Base-by-base conservation (phyloP, 2,797 vertebrate genomes). In the Smutsia gigantea region DNA sequence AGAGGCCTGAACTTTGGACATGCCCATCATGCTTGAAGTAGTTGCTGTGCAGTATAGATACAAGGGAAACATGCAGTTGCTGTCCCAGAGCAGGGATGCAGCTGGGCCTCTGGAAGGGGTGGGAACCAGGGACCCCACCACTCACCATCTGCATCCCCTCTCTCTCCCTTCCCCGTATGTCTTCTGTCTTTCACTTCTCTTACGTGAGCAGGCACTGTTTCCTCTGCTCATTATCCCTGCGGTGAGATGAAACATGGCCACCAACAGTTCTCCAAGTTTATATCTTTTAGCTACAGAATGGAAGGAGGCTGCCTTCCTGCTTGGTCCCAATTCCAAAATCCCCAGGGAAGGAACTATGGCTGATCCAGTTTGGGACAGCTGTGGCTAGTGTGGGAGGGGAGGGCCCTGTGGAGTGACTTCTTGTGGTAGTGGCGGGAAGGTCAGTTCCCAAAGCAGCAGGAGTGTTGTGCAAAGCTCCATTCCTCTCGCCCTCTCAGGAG, bases 221-320 rank as follows among this genome's bases (percentile, higher is more conserved):
- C 93, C 78, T 91, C 51, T 91, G 53, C 34, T 72, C 1, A 0
- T 49, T 37, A 27, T 61, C 59, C 4, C 55, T 79, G 51, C 68
- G 86, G 42, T 74, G 25, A 78, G 66, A 37, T 69, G 78, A 75
- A 84, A 34, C 53, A 37, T 25, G 46, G 85, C 55, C 59, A 19
- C 59, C 7, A 10, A 88, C 77, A 88, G 93, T 55, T 85, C 46
- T 85, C 34, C 37, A 29, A 66, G 74, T 69, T 57, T 51, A 34
- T 27, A 31, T 82, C 93, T 84, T 71, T 89, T 86, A 93, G 71
- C 92, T 81, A 53, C n/a, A 72, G 82, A 53, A 10, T 88, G 64
- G 46, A 46, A 46, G 78, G 85, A 75, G 42, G 59, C 87, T 93
- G 63, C 29, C 81, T 95, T 90, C 81, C 53, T 92, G 75, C 83